Percentiles rank a stretch among this genome's conserved stretches.
phyloP scores from a whole-genome alignment of 2,888 invertebrate genomes.

The Spatulosminthurus flaviceps region DNA sequence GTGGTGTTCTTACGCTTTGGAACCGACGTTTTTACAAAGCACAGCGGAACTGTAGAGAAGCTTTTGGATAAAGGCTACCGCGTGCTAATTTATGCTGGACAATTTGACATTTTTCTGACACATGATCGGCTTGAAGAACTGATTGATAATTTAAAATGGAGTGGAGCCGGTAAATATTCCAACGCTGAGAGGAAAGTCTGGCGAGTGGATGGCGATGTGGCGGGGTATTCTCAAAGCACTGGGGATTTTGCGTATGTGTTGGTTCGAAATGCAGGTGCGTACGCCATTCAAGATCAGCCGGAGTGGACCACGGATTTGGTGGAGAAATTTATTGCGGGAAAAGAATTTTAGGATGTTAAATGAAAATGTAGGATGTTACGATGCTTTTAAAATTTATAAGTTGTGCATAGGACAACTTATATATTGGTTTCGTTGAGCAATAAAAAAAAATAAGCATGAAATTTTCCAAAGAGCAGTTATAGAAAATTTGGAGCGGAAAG shows the following conservation, averaged over 20 bases:
- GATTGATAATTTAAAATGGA: constrained; percentile 77
- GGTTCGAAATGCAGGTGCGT: constrained; percentile 66
- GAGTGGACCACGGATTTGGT: neutral
- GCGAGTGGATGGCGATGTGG: constrained; percentile 73
- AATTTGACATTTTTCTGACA: constrained; percentile 89
- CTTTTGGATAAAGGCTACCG: constrained; percentile 1
- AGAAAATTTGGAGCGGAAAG: too few species aligned
- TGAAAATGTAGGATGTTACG: too few species aligned
- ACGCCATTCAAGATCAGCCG: constrained; percentile 5
- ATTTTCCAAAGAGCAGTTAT: too few species aligned
- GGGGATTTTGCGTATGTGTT: constrained; percentile 78
- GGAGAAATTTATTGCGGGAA: neutral
- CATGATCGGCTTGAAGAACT: constrained; percentile 85
- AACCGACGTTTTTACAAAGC: neutral
- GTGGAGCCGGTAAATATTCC: constrained; percentile 72
- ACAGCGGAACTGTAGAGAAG: neutral
- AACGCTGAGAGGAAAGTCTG: constrained; percentile 75
- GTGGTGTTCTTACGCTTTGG: neutral
- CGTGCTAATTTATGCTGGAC: constrained; percentile 83
- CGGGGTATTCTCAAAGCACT: constrained; percentile 78
- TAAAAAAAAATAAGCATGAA: too few species aligned
- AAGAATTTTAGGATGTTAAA: too few species aligned
- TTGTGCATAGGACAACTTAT: too few species aligned
- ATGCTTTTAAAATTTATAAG: too few species aligned
- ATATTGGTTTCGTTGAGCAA: too few species aligned